Percentiles rank a stretch among this genome's conserved stretches.
These are phyloP conservation scores for Vandiemenella viatica DNA, from an alignment of 2,888 invertebrate species.

Conservation along the genomic window DNA sequence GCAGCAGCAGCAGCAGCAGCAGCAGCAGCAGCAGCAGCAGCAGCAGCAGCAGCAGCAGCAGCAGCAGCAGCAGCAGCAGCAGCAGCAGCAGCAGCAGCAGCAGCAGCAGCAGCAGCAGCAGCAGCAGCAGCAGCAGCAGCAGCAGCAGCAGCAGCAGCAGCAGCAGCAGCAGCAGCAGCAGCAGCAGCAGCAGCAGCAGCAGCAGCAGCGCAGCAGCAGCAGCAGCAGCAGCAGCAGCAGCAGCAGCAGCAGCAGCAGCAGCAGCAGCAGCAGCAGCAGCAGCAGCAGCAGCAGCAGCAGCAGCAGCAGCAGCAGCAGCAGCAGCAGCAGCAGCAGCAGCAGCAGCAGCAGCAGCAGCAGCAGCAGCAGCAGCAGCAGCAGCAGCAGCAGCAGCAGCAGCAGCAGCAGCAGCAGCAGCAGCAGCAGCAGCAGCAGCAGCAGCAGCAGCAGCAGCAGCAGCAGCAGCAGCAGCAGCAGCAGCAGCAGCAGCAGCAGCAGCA, in stretches of 20 bases:
- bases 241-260: background rate
- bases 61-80: background rate
- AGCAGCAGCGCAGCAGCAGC: no score
- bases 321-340: background rate
- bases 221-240: background rate
- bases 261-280: background rate
- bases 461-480: background rate
- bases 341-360: background rate
- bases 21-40: background rate
- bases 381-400: background rate
- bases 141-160: background rate
- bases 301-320: background rate
- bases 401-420: slow-evolving; percentile 1
- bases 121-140: background rate
- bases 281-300: background rate
- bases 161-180: background rate
- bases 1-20: background rate
- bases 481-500: background rate
- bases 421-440: background rate
- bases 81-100: slow-evolving; percentile 1
- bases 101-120: background rate
- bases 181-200: background rate
- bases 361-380: background rate
- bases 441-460: background rate
- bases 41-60: background rate